Conservation (phyloP, 2,888 invertebrate genomes). For the Oligia latruncula region DNA sequence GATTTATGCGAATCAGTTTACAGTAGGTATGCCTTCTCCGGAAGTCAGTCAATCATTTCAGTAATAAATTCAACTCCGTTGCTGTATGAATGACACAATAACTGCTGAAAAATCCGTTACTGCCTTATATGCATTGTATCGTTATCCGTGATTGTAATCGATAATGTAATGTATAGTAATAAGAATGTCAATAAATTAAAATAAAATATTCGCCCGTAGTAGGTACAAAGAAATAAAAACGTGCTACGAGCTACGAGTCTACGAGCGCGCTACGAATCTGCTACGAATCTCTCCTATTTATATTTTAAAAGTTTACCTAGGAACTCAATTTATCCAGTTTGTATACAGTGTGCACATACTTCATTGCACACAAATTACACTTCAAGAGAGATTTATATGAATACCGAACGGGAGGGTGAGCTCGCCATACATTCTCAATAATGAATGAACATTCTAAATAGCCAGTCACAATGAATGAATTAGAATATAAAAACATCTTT, state of each 20-base stretch:
- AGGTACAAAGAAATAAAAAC: neutral
- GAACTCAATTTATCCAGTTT: conserved; percentile 14
- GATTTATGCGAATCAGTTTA: neutral
- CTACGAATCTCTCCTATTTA: conserved; percentile 18
- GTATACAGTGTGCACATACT: neutral
- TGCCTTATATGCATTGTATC: neutral
- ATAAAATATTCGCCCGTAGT: neutral
- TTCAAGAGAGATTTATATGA: conserved; percentile 20
- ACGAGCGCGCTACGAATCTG: conserved; percentile 29
- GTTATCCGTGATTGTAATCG: neutral
- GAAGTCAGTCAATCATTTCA: neutral
- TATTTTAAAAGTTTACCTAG: conserved; percentile 20
- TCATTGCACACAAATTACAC: conserved; percentile 23
- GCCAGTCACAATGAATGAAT: neutral
- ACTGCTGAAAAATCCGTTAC: neutral
- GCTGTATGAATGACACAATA: neutral
- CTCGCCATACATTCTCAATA: conserved; percentile 9
- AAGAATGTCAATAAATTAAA: neutral
- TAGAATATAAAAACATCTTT: neutral
- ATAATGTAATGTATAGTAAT: neutral
- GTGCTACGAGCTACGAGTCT: conserved; percentile 13
- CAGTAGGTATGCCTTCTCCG: too few relatives aligned
- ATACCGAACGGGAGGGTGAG: neutral
- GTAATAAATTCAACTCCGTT: neutral
- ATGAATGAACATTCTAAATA: conserved; percentile 10